A percentile compares a stretch with the other conserved stretches of the same genome.
phyloP scores from a whole-genome alignment of 2,113 vertebrate species.

The Cairina moschata region DNA sequence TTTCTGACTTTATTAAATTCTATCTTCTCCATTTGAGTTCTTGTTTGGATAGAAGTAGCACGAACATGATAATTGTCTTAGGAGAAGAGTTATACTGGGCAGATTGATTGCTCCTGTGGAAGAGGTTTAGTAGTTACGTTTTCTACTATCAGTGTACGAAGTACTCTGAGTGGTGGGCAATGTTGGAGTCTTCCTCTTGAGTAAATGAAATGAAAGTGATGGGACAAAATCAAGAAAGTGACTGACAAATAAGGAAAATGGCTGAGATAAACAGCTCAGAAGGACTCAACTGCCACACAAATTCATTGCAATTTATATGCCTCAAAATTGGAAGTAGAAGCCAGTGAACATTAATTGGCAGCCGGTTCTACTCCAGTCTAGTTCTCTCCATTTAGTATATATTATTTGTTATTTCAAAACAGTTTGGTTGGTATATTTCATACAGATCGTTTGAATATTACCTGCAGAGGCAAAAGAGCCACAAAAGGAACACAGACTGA shows the following conservation, averaged over 20 bases:
- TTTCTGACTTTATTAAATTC: not conserved
- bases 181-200: not conserved
- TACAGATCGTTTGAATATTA: not conserved
- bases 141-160: not conserved
- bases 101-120: not conserved
- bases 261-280: rapidly evolving
- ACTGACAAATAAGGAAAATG: not conserved
- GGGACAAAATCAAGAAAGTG: not conserved
- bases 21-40: not conserved
- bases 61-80: not conserved
- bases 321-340: not conserved
- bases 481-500: not conserved
- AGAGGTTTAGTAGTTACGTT: not conserved
- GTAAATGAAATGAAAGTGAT: not conserved
- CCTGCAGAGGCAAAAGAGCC: not conserved
- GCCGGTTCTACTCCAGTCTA: not conserved
- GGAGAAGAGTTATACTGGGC: not conserved
- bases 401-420: not conserved
- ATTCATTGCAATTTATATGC: not conserved
- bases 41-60: not conserved
- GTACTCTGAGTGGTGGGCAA: not conserved
- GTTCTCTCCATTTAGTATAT: not conserved
- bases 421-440: not conserved
- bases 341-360: not conserved
- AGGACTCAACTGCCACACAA: not conserved